A percentile compares a stretch with the other conserved stretches of the same genome.
phyloP scores from a whole-genome alignment of 1,140 invertebrate genomes.

The Asobara japonica region DNA sequence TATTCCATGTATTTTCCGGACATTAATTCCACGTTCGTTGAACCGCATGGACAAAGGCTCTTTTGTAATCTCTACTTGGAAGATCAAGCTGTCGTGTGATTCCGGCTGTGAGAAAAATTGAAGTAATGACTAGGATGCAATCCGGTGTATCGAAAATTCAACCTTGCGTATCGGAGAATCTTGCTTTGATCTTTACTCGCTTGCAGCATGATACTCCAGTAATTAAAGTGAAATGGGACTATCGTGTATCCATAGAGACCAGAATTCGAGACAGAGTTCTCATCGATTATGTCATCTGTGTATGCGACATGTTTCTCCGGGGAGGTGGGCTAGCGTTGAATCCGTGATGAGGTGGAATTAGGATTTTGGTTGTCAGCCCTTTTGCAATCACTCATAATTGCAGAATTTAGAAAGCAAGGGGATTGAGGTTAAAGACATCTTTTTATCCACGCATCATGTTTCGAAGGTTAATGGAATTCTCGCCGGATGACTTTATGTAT shows the following conservation, averaged over 20 bases:
- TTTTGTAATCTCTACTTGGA: background rate
- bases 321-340: no score
- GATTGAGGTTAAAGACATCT: background rate
- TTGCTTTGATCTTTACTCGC: slow-evolving; percentile 18
- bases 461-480: slow-evolving; percentile 38
- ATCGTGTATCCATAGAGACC: no score
- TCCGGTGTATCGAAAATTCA: background rate
- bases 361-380: no score
- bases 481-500: slow-evolving; percentile 38
- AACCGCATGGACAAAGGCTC: slow-evolving; percentile 13
- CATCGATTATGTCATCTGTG: background rate
- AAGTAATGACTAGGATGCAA: slow-evolving; percentile 1
- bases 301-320: no score
- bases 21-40: slow-evolving; percentile 11
- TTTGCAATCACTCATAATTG: background rate
- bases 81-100: slow-evolving; percentile 17
- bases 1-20: slow-evolving; percentile 10
- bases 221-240: slow-evolving; percentile 29
- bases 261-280: background rate
- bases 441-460: background rate
- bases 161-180: background rate
- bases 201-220: background rate
- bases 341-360: no score
- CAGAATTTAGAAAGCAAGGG: background rate
- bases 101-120: background rate